Conservation (phyloP, 2,797 vertebrate genomes). For the Nothura maculosa region DNA sequence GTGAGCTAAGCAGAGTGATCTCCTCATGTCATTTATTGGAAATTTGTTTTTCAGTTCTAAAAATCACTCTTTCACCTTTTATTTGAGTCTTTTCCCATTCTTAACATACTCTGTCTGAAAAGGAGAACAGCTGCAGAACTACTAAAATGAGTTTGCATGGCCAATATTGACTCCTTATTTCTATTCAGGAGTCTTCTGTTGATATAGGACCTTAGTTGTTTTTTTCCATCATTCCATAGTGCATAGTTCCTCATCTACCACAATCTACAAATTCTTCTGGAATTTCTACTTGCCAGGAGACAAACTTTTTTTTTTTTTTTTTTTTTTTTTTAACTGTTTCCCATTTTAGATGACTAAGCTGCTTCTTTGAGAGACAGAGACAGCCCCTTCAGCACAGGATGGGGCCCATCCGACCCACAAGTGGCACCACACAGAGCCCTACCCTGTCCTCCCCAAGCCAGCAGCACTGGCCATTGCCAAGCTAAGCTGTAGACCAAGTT, state of each 20-base stretch:
- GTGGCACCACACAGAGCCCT: background rate
- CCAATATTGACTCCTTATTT: background rate
- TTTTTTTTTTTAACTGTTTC: fast-evolving
- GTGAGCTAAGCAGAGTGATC: background rate
- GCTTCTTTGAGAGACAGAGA: background rate
- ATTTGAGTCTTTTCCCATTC: background rate
- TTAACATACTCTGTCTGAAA: background rate
- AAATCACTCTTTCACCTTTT: background rate
- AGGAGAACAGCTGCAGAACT: background rate
- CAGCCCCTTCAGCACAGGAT: background rate
- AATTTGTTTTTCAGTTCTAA: background rate
- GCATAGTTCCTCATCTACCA: background rate
- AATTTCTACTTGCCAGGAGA: background rate
- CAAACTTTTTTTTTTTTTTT: fast-evolving
- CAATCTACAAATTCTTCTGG: background rate
- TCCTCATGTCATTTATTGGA: background rate
- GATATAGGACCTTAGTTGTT: background rate
- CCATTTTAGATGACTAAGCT: background rate
- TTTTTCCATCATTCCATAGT: background rate
- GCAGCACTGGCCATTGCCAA: background rate
- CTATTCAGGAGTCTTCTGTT: background rate
- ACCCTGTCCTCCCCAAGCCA: background rate
- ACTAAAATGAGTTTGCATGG: background rate
- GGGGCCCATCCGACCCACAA: fast-evolving
- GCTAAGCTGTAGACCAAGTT: background rate